A percentile compares a stretch with the other conserved stretches of the same genome.
Evolutionary conservation across 2,113 vertebrate species (phyloP).

Genomic region (Melospiza georgiana): DNA sequence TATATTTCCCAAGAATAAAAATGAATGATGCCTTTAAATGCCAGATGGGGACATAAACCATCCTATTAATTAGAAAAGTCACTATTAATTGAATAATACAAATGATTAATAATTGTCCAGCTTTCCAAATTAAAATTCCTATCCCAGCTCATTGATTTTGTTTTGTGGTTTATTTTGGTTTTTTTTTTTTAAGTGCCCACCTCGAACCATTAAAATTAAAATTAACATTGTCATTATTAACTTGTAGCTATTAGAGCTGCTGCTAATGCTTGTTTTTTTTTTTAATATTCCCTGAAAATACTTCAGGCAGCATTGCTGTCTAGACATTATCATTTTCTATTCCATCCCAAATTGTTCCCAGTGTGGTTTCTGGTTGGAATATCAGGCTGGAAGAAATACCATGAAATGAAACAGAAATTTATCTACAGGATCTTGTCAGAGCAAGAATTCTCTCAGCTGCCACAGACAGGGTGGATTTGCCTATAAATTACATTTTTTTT

Average conservation of each 20-base stretch:
- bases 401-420: conserved; percentile 26
- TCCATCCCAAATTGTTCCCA: conserved; percentile 44
- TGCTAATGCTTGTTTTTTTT: neutral
- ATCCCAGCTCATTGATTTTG: neutral
- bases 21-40: neutral
- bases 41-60: neutral
- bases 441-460: neutral
- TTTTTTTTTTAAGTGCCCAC: neutral
- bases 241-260: neutral
- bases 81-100: conserved; percentile 16
- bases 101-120: neutral
- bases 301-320: conserved; percentile 22
- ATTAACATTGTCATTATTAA: neutral
- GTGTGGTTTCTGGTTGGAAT: conserved; percentile 17
- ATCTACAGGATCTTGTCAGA: neutral
- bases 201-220: neutral
- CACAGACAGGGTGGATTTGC: neutral
- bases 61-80: neutral
- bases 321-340: conserved; percentile 39
- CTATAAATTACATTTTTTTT: neutral
- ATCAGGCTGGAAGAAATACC: neutral
- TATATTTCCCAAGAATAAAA: neutral
- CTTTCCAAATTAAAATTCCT: neutral
- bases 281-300: neutral
- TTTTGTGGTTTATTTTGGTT: neutral